Evolutionary conservation across 2,797 vertebrate species (phyloP).

Genomic region (Trematomus bernacchii): DNA sequence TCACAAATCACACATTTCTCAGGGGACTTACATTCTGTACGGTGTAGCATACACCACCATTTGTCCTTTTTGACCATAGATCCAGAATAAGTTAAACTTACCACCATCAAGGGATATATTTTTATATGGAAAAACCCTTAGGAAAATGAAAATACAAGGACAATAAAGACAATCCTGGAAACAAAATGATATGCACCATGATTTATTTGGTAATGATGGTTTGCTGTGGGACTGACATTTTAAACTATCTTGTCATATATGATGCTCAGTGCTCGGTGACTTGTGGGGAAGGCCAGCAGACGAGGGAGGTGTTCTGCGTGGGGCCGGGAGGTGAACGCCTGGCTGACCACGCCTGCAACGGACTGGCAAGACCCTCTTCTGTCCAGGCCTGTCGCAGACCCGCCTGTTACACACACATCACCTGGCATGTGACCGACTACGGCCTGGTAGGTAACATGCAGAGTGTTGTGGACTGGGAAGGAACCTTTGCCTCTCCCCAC

Average conservation of each 20-base stretch:
- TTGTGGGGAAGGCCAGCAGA: slow-evolving; percentile 92
- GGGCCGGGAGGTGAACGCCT: slow-evolving; percentile 79
- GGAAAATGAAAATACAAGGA: too few relatives aligned
- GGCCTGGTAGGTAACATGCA: slow-evolving; percentile 82
- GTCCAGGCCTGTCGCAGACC: slow-evolving; percentile 85
- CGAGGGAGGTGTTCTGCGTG: slow-evolving; percentile 86
- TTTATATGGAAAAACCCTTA: too few relatives aligned
- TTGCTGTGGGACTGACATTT: neutral
- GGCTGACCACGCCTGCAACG: slow-evolving; percentile 80
- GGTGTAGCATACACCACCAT: too few relatives aligned
- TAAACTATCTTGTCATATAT: neutral
- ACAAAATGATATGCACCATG: too few relatives aligned
- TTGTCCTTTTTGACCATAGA: too few relatives aligned
- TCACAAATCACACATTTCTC: too few relatives aligned
- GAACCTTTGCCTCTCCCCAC: neutral
- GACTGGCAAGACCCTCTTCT: slow-evolving; percentile 77
- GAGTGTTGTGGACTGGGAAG: neutral
- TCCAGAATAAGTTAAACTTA: too few relatives aligned
- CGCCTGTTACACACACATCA: slow-evolving; percentile 82
- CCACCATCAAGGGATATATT: too few relatives aligned
- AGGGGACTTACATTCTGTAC: too few relatives aligned
- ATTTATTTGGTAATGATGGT: neutral
- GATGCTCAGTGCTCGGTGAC: slow-evolving; percentile 90
- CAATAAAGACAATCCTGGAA: too few relatives aligned
- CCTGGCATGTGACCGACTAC: slow-evolving; percentile 89